Evolutionary conservation across 2,888 invertebrate species (phyloP).

Genomic region (Seladonia tumulorum): DNA sequence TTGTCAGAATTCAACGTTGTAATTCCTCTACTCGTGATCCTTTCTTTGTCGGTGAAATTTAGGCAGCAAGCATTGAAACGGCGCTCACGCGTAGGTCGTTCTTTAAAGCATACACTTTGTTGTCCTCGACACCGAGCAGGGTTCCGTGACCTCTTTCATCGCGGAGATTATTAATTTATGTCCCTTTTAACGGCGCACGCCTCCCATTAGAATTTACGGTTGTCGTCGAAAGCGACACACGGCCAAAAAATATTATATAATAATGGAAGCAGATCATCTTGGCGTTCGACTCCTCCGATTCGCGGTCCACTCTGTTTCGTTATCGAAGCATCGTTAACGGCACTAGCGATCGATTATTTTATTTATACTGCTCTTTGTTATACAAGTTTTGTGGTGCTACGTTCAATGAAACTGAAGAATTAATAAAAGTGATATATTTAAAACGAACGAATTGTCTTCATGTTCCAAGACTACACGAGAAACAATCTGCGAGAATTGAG

Average conservation of each 20-base stretch:
- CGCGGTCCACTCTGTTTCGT: conserved; percentile 11
- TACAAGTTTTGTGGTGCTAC: conserved; percentile 50
- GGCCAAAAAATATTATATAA: conserved; percentile 10
- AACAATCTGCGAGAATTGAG: neutral
- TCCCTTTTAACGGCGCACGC: conserved; percentile 20
- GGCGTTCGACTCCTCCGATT: conserved; percentile 38
- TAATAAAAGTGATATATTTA: conserved; percentile 44
- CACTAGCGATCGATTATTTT: conserved; percentile 21
- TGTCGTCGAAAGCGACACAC: conserved; percentile 12
- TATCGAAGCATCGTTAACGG: conserved; percentile 9
- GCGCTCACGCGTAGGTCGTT: conserved; percentile 31
- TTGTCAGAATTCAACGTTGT: conserved; percentile 54
- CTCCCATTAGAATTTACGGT: conserved; percentile 17
- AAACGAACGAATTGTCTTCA: conserved; percentile 21
- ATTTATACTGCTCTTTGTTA: conserved; percentile 51
- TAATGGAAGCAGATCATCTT: conserved; percentile 10
- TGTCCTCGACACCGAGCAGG: conserved; percentile 28
- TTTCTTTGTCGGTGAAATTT: conserved; percentile 54
- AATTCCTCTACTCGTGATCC: conserved; percentile 48
- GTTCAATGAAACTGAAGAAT: conserved; percentile 29
- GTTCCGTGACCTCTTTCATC: conserved; percentile 41
- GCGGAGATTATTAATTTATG: conserved; percentile 42
- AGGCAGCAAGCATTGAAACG: conserved; percentile 30
- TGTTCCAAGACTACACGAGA: neutral
- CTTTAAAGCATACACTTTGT: conserved; percentile 21